Percentiles rank a stretch among this genome's conserved stretches.
Conservation (phyloP, 1,140 invertebrate genomes). For the Spodoptera litura region DNA sequence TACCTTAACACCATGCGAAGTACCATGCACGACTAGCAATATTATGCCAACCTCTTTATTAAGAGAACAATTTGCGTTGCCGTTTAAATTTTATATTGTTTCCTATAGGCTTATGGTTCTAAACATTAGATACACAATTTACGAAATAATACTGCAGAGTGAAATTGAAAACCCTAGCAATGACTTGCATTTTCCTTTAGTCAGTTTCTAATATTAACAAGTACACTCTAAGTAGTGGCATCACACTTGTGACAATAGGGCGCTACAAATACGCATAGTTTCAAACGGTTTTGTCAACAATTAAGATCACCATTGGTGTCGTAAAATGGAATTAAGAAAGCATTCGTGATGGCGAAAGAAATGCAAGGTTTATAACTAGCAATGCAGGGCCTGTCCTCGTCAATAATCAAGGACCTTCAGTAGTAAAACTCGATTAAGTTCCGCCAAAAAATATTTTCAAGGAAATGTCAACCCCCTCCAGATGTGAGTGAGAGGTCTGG, state of each 20-base stretch:
- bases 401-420: no score
- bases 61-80: slow-evolving; percentile 2
- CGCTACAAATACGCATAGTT: slow-evolving; percentile 7
- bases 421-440: not conserved
- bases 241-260: slow-evolving; percentile 37
- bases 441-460: not conserved
- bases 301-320: not conserved
- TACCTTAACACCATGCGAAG: slow-evolving; percentile 23
- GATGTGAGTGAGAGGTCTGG: slow-evolving; percentile 22
- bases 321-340: not conserved
- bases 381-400: no score
- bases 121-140: slow-evolving; percentile 30
- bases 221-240: slow-evolving; percentile 60
- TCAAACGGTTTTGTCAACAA: slow-evolving; percentile 23
- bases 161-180: slow-evolving; percentile 28
- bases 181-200: slow-evolving; percentile 59
- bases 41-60: slow-evolving; percentile 8
- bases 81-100: slow-evolving; percentile 13
- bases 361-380: no score
- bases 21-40: not conserved
- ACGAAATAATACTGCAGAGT: slow-evolving; percentile 29
- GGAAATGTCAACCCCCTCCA: slow-evolving; percentile 11
- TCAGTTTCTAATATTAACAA: slow-evolving; percentile 62
- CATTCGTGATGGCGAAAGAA: no score
- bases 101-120: not conserved